These are phyloP conservation scores for honey bee (Apis mellifera) DNA, from an alignment of 1,140 invertebrate genomes.

Conservation along the genomic window Amel_HAv3.1 CM009935.2:6324001-6324500, in stretches of 20 bases:
- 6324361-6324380: too few species aligned
- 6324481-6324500: too few species aligned
- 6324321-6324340: not conserved
- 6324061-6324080: conserved; percentile 2
- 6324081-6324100: not conserved
- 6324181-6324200: conserved; percentile 13
- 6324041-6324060: conserved; percentile 14
- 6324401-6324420: too few species aligned
- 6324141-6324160: not conserved
- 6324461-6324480: too few species aligned
- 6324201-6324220: not conserved
- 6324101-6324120: not conserved
- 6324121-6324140: not conserved
- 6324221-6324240: not conserved
- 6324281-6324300: too few species aligned
- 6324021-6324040: not conserved
- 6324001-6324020: not conserved
- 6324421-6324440: too few species aligned
- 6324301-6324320: too few species aligned
- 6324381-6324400: too few species aligned
- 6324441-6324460: too few species aligned
- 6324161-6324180: not conserved
- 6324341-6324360: too few species aligned
- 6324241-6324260: not conserved
- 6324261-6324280: not conserved